Conservation (phyloP, 2,888 invertebrate species). For the Chirona hameri region DNA sequence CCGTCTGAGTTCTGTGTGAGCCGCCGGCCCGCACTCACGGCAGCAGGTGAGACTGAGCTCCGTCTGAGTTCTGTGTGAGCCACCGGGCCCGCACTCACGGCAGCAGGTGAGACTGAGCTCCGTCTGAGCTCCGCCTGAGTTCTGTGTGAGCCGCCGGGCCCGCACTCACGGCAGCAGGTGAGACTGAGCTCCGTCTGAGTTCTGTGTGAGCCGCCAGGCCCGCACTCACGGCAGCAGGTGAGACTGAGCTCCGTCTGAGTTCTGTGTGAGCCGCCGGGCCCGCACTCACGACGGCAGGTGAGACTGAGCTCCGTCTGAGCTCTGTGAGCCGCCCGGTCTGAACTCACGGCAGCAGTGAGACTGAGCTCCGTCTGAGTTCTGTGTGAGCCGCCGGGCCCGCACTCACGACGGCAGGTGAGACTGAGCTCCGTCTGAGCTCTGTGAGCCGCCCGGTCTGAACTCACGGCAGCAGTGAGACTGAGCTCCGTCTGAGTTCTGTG, state of each 20-base stretch:
- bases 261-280: neutral
- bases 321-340: too few relatives aligned
- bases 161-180: neutral
- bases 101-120: neutral
- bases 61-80: too few relatives aligned
- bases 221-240: neutral
- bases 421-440: too few relatives aligned
- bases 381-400: too few relatives aligned
- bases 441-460: neutral
- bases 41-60: neutral
- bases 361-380: too few relatives aligned
- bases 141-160: neutral
- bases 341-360: slow-evolving; percentile 9
- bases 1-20: too few relatives aligned
- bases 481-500: too few relatives aligned
- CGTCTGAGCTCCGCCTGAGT: too few relatives aligned
- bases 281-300: too few relatives aligned
- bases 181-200: neutral
- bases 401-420: neutral
- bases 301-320: too few relatives aligned
- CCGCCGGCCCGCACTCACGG: neutral
- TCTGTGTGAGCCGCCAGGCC: neutral
- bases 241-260: too few relatives aligned
- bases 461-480: neutral
- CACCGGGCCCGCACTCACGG: neutral